phyloP scores from a whole-genome alignment of 2,113 vertebrate species.

The Zonotrichia leucophrys region DNA sequence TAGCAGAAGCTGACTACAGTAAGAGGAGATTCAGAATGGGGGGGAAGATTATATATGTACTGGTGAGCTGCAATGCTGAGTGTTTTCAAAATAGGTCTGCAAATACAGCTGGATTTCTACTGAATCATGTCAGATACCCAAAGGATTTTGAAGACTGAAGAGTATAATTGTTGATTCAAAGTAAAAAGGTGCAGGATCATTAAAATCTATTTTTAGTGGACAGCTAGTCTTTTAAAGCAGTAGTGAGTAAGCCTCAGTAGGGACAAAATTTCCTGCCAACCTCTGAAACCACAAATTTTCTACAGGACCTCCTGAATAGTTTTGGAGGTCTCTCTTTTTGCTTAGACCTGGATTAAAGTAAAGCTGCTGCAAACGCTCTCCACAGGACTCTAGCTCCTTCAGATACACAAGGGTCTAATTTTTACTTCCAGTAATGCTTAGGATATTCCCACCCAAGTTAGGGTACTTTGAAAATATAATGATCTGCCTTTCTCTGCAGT shows the following conservation, averaged over 20 bases:
- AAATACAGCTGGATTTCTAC: background rate
- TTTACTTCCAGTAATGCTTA: background rate
- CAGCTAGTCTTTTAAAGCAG: background rate
- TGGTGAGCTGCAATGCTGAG: slow-evolving; percentile 29
- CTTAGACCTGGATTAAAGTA: background rate
- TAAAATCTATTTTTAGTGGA: background rate
- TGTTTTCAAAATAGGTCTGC: slow-evolving; percentile 12
- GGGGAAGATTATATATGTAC: background rate
- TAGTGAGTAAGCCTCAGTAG: background rate
- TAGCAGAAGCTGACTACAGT: slow-evolving; percentile 49
- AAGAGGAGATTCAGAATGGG: background rate
- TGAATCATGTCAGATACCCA: background rate
- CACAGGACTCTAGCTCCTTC: background rate
- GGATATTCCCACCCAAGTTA: background rate
- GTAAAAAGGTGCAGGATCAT: background rate
- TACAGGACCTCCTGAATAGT: background rate
- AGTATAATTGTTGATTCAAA: fast-evolving
- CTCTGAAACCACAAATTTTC: background rate
- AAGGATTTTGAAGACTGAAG: background rate
- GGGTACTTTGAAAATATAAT: background rate
- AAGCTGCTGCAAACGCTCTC: background rate
- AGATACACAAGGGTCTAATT: background rate
- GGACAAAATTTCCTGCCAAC: background rate
- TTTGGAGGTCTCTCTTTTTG: background rate
- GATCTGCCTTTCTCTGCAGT: background rate